Conservation (phyloP, 2,113 vertebrate species). For the Urocitellus parryii region DNA sequence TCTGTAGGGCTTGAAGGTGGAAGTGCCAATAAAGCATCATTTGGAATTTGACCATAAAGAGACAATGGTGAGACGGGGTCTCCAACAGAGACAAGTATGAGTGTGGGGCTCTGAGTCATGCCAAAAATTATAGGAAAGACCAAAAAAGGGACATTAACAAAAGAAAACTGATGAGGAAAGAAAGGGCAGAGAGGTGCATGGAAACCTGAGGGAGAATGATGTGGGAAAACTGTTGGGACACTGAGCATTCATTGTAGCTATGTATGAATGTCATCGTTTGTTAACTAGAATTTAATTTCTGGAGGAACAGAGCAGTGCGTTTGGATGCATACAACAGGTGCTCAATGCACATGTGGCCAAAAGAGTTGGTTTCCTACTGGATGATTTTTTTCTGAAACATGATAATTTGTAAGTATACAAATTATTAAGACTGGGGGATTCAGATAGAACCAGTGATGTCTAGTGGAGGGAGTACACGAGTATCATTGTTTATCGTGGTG, state of each 20-base stretch:
- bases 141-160: neutral
- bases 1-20: neutral
- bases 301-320: neutral
- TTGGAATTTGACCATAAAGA: neutral
- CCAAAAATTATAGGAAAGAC: neutral
- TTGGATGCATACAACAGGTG: neutral
- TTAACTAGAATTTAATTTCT: neutral
- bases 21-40: neutral
- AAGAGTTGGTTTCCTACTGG: neutral
- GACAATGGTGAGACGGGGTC: neutral
- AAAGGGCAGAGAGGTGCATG: neutral
- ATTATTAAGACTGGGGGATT: neutral
- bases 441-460: neutral
- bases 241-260: neutral
- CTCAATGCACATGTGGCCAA: neutral
- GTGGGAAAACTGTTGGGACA: neutral
- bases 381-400: neutral
- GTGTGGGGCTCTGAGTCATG: neutral
- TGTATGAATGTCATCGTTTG: neutral
- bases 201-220: neutral
- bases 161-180: neutral
- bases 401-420: neutral
- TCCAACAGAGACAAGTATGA: neutral
- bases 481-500: neutral
- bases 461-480: neutral